Base-by-base conservation (phyloP, 1,140 invertebrate genomes). In the Polypedilum pembai region DNA sequence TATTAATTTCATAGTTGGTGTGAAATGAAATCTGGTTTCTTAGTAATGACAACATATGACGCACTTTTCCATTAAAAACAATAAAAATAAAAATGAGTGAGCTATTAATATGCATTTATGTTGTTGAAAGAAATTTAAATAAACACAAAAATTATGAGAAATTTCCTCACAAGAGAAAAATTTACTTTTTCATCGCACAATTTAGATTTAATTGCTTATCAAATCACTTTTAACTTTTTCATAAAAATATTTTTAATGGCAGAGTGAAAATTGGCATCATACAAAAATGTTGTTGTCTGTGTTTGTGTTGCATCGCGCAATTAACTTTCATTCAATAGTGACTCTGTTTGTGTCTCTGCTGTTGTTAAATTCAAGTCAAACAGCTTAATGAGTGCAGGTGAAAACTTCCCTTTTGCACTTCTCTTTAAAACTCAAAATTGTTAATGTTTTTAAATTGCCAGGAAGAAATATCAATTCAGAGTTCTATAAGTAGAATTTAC, bases 341-440 rank as follows among this genome's bases (percentile, higher is more conserved):
- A n/a, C 12, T n/a, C 12, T n/a, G n/a, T 56, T 15, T 56, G 45
- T 56, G 12, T 15, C 45, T 5, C 2, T 33, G 24, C 24, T 33
- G 24, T 33, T 33, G 5, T 33, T 1, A 3, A 3, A 33, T 33
- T 33, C 10, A 69, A 69, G 20, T 18, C 65, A 69, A n/a, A 69
- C 65, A 69, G 20, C 65, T 7, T 69, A 69, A 69, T 69, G 65
- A 69, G 65, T 69, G 65, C 65, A 69, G 65, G 65, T 69, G 65
- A 69, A 69, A 18, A 69, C 17, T n/a, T 69, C 17, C 65, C 17
- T 20, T 69, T 20, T 20, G 4, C 15, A n/a, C 45, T 56, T 12
- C 10, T 56, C 45, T n/a, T 56, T 15, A 66, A 66, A 18, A 20
- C 10, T n/a, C 7, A 3, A 66, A 17, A 66, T 20, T 69, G 17